Evolutionary conservation across 2,888 invertebrate species (phyloP).

Genomic region (Dinocampus coccinellae): DNA sequence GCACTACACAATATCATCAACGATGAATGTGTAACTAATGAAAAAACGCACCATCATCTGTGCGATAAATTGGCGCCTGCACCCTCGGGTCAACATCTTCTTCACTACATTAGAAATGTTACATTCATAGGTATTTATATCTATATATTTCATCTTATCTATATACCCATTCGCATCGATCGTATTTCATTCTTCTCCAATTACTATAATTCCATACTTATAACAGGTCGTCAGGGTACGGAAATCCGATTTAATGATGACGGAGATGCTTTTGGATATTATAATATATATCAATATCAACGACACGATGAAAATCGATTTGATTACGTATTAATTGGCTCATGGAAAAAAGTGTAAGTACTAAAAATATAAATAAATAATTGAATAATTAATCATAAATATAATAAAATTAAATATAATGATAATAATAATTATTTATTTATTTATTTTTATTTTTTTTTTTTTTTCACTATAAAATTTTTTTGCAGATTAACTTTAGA

Average conservation of each 20-base stretch:
- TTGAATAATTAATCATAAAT: no score
- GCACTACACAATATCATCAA: conserved; percentile 76
- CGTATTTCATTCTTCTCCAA: not conserved
- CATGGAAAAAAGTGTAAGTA: conserved; percentile 73
- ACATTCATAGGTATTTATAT: conserved; percentile 70
- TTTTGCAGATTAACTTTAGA: conserved; percentile 68
- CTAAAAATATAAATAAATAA: not conserved
- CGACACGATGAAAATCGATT: conserved; percentile 70
- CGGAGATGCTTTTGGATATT: conserved; percentile 79
- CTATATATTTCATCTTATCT: not conserved
- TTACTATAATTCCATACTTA: not conserved
- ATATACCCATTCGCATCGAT: not conserved
- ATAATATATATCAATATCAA: conserved; percentile 80
- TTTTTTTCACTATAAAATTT: conserved; percentile 35
- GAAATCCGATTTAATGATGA: conserved; percentile 75
- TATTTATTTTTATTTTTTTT: conserved; percentile 16
- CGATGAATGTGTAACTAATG: conserved; percentile 72
- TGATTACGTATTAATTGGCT: conserved; percentile 74
- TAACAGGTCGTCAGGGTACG: conserved; percentile 70
- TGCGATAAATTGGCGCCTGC: conserved; percentile 71
- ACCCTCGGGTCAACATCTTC: conserved; percentile 73
- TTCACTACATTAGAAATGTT: conserved; percentile 75
- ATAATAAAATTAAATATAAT: conserved; percentile 13
- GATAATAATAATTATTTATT: not conserved
- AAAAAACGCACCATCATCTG: conserved; percentile 62